A percentile compares a stretch with the other conserved stretches of the same genome.
Evolutionary conservation across 1,140 invertebrate species (phyloP).

Genomic region (Drosophila rufa): DNA sequence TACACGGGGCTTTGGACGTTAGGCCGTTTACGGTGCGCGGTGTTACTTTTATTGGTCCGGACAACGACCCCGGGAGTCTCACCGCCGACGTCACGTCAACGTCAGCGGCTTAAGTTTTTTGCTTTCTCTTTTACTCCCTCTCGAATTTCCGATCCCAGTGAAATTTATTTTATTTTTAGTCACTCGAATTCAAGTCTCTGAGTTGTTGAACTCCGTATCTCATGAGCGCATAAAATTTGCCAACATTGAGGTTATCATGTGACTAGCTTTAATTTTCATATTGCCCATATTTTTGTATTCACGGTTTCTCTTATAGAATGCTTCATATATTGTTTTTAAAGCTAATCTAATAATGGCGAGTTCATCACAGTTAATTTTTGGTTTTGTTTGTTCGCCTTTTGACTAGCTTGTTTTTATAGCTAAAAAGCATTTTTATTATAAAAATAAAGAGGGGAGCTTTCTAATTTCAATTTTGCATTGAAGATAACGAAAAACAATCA

Average conservation of each 20-base stretch:
- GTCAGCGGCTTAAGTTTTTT: slow-evolving; percentile 20
- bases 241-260: neutral
- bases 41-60: slow-evolving; percentile 31
- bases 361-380: no score
- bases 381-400: neutral
- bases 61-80: slow-evolving; percentile 36
- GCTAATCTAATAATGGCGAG: no score
- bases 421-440: neutral
- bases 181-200: neutral
- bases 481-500: neutral
- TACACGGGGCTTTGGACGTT: slow-evolving; percentile 4
- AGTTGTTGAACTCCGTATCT: neutral
- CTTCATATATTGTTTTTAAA: neutral
- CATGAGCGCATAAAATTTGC: neutral
- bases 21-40: slow-evolving; percentile 4
- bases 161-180: neutral
- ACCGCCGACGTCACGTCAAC: slow-evolving; percentile 27
- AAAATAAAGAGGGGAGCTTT: neutral
- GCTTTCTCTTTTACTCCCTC: slow-evolving; percentile 35
- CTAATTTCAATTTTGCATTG: neutral
- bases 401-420: neutral
- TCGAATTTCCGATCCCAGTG: neutral
- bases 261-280: neutral
- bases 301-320: neutral
- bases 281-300: neutral